A percentile compares a stretch with the other conserved stretches of the same genome.
These are phyloP conservation scores for Mimas tiliae DNA, from an alignment of 2,888 invertebrate species.

Conservation along the genomic window DNA sequence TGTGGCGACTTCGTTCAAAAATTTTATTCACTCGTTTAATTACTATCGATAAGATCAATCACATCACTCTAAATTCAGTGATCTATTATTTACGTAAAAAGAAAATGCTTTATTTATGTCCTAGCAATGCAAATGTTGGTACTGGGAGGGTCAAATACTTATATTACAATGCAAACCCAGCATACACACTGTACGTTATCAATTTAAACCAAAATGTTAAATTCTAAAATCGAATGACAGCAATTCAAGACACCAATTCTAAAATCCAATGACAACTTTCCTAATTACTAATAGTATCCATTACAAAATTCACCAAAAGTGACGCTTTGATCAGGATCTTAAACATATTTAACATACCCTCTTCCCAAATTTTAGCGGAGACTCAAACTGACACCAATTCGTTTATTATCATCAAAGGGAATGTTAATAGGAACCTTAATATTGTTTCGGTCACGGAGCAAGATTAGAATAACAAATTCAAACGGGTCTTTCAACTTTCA, in stretches of 20 bases:
- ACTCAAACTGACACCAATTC: too few species aligned
- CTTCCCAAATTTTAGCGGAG: not conserved
- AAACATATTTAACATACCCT: not conserved
- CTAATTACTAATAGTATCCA: not conserved
- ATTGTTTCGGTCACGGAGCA: not conserved
- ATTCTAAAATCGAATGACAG: too few species aligned
- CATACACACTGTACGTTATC: too few species aligned
- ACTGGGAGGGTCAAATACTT: too few species aligned
- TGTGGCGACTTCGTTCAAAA: not conserved
- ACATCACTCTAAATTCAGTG: too few species aligned
- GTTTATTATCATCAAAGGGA: constrained; percentile 10
- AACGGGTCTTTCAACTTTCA: constrained; percentile 1
- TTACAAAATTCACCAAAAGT: not conserved
- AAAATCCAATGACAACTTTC: not conserved
- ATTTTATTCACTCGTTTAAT: too few species aligned
- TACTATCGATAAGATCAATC: too few species aligned
- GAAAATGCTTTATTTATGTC: too few species aligned
- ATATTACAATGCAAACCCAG: too few species aligned
- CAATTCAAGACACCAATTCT: not conserved
- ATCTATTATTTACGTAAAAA: too few species aligned
- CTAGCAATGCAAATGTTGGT: too few species aligned
- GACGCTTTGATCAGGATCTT: not conserved
- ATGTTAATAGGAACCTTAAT: constrained; percentile 3
- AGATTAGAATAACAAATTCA: constrained; percentile 12
- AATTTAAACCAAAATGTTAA: too few species aligned